Evolutionary conservation across 2,113 vertebrate species (phyloP), one percentile per base, ranked within the genome.

Genomic region (Ciconia maguari): DNA sequence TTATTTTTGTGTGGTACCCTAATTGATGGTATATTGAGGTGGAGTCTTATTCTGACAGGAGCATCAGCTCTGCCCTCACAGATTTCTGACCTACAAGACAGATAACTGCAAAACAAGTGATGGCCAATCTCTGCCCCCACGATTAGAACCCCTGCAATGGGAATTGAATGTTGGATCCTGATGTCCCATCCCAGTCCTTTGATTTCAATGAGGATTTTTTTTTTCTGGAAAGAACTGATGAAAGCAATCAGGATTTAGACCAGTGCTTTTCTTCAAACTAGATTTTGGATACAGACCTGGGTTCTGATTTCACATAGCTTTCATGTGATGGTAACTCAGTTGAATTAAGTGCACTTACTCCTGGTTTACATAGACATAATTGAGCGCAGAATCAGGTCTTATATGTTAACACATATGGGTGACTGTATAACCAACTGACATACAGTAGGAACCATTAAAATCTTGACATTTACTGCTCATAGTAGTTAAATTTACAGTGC

Each of bases 401-500:
- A 60, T 13, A 64, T 78, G 70, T 93, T 83, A 94, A 88, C 81
- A 60, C 51, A 62, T 79, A 90, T n/a, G 26, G 21, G 75, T 95
- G 78, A 93, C 91, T 95, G 74, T 84, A 85, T 77, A 91, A 95
- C 55, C 93, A 94, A 96, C 75, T 88, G 89, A 29, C 82, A 83
- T 96, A 95, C 93, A 93, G 91, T 97, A 94, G 85, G 64, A 34
- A 90, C 91, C 91, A 91, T 95, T 97, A 97, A 97, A 96, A 97
- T 91, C 87, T 83, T 96, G 97, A 97, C 89, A 97, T 97, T 97
- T 97, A 97, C 91, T 91, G 93, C 93, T 94, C 79, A 64, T 62
- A 83, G 91, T 77, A 93, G 91, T 96, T 95, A 97, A 95, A 96
- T 97, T 97, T 97, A 96, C 93, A 93, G 84, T 96, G 94, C 93